Percentiles rank a stretch among this genome's conserved stretches.
phyloP scores from a whole-genome alignment of 2,888 invertebrate genomes.

The Automeris io region DNA sequence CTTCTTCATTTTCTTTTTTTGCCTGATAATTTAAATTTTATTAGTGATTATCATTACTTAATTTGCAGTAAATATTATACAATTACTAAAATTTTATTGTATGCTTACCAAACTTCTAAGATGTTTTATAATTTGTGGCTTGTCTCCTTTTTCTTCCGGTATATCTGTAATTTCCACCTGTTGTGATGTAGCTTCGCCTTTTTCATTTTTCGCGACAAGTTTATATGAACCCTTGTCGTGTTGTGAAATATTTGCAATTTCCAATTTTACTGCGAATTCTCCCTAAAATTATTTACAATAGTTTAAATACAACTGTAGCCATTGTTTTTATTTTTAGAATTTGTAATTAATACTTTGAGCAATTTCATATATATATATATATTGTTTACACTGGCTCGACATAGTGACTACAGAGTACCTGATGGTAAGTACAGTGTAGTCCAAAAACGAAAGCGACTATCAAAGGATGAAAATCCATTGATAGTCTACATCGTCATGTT shows the following conservation, averaged over 20 bases:
- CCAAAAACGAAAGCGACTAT: too few species aligned
- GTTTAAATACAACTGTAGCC: neutral
- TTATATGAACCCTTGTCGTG: slow-evolving; percentile 93
- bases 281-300: slow-evolving; percentile 72
- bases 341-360: too few species aligned
- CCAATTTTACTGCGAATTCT: slow-evolving; percentile 92
- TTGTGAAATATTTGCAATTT: slow-evolving; percentile 89
- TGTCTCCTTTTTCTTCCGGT: slow-evolving; percentile 86
- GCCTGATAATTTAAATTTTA: slow-evolving; percentile 34
- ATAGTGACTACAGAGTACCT: too few species aligned
- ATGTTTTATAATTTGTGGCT: slow-evolving; percentile 87
- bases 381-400: too few species aligned
- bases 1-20: slow-evolving; percentile 79
- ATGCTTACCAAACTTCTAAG: slow-evolving; percentile 84
- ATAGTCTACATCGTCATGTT: too few species aligned
- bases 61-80: neutral
- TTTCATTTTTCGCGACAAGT: slow-evolving; percentile 93
- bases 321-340: neutral
- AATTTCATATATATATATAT: too few species aligned
- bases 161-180: slow-evolving; percentile 91
- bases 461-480: too few species aligned
- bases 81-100: neutral
- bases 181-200: slow-evolving; percentile 94
- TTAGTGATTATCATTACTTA: neutral
- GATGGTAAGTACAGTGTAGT: too few species aligned